Percentiles rank a stretch among this genome's conserved stretches.
phyloP scores from a whole-genome alignment of 2,113 vertebrate genomes.

The Dolichallabes microphthalmus region DNA sequence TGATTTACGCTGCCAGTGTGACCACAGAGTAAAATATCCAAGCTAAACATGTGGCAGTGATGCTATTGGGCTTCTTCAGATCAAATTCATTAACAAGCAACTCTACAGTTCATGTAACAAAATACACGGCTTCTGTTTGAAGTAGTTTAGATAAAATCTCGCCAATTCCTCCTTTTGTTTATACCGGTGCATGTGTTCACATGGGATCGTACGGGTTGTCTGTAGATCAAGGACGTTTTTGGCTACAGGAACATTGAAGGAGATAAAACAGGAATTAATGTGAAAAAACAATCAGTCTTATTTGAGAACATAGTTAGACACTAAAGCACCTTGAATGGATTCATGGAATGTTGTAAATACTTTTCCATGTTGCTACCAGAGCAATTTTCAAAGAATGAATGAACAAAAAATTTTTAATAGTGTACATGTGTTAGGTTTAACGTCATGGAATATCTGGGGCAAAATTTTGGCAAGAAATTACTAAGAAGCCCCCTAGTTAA shows the following conservation, averaged over 20 bases:
- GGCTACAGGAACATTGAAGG: background rate
- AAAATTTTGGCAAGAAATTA: background rate
- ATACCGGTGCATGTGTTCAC: background rate
- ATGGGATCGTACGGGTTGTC: background rate
- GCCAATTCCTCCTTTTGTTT: conserved; percentile 35
- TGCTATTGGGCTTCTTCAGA: conserved; percentile 6
- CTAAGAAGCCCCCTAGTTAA: background rate
- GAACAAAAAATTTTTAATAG: background rate
- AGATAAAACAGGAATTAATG: background rate
- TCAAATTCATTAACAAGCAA: background rate
- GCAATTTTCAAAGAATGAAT: background rate
- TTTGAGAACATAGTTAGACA: background rate
- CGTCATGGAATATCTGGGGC: background rate
- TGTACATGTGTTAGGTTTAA: background rate
- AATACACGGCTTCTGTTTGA: conserved; percentile 8
- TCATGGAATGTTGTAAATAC: background rate
- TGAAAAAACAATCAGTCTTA: background rate
- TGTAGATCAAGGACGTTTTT: background rate
- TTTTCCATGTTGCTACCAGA: background rate
- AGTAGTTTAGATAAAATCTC: conserved; percentile 10
- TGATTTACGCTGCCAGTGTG: background rate
- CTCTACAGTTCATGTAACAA: conserved; percentile 17
- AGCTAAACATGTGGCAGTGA: conserved; percentile 19
- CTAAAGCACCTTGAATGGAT: background rate
- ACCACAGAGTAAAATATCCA: conserved; percentile 7